Conservation (phyloP, 2,888 invertebrate species). For the Ophraella communa region DNA sequence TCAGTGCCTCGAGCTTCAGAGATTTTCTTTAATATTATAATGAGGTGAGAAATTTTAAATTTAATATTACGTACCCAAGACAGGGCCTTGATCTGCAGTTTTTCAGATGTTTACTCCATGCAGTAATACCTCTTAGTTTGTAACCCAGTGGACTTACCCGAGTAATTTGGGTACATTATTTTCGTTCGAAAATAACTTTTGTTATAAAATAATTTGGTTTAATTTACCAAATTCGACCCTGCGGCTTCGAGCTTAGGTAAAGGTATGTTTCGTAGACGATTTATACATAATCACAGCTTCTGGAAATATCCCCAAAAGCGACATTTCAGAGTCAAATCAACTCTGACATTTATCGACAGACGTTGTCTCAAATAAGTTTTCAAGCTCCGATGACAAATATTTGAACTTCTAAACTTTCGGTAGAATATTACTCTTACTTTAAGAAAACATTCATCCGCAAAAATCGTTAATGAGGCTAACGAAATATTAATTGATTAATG, state of each 20-base stretch:
- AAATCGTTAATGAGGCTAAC: not conserved
- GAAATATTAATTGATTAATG: not conserved
- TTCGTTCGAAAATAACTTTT: too few species aligned
- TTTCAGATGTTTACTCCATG: too few species aligned
- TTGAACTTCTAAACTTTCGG: not conserved
- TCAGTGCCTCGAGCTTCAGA: too few species aligned
- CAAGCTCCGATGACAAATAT: not conserved
- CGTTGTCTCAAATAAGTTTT: not conserved
- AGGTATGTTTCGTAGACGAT: conserved; percentile 1
- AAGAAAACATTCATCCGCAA: not conserved
- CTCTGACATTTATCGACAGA: conserved; percentile 4
- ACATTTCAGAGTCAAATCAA: conserved; percentile 2
- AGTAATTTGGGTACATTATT: too few species aligned
- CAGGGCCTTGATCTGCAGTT: too few species aligned
- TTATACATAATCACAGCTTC: not conserved
- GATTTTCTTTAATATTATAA: too few species aligned
- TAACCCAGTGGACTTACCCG: too few species aligned
- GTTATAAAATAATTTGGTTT: not conserved
- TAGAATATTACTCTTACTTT: not conserved
- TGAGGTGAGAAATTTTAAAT: too few species aligned
- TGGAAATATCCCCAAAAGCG: not conserved
- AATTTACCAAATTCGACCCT: not conserved
- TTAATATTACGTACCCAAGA: too few species aligned
- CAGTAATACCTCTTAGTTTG: too few species aligned
- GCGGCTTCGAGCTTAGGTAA: not conserved